phyloP scores from a whole-genome alignment of 2,797 vertebrate genomes.

The Neosilurus hyrtlii region DNA sequence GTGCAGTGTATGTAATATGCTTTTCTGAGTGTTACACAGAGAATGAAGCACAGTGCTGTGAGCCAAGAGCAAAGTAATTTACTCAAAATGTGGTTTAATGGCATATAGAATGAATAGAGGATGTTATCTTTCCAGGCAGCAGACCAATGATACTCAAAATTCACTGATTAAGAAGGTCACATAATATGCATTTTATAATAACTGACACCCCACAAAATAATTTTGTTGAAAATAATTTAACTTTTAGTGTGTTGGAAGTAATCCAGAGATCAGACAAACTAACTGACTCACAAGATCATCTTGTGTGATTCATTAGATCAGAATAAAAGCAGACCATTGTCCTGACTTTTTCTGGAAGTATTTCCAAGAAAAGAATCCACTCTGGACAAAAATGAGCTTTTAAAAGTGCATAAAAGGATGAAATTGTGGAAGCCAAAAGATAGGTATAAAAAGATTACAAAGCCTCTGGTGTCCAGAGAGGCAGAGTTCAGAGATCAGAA shows the following conservation, averaged over 20 bases:
- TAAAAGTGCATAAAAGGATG: conserved; percentile 11
- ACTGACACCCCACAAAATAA: neutral
- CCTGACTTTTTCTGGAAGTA: neutral
- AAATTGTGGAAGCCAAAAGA: conserved; percentile 1
- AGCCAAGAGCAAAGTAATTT: neutral
- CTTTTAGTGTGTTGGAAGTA: neutral
- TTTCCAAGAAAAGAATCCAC: conserved; percentile 13
- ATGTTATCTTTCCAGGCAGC: conserved; percentile 3
- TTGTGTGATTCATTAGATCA: conserved; percentile 3
- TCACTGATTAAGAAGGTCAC: conserved; percentile 19
- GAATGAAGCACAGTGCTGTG: neutral
- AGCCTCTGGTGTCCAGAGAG: neutral
- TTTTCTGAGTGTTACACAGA: neutral
- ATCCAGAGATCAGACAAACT: neutral
- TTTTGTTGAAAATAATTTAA: conserved; percentile 3
- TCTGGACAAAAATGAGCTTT: neutral
- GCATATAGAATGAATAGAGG: conserved; percentile 2
- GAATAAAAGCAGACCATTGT: conserved; percentile 6
- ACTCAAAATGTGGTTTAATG: conserved; percentile 10
- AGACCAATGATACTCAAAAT: conserved; percentile 5
- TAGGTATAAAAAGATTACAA: conserved; percentile 5
- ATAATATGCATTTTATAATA: neutral
- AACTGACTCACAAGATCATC: neutral
- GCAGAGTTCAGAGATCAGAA: conserved; percentile 9
- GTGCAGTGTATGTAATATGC: neutral